phyloP scores from a whole-genome alignment of 1,140 invertebrate species.

The Coboldia fuscipes region DNA sequence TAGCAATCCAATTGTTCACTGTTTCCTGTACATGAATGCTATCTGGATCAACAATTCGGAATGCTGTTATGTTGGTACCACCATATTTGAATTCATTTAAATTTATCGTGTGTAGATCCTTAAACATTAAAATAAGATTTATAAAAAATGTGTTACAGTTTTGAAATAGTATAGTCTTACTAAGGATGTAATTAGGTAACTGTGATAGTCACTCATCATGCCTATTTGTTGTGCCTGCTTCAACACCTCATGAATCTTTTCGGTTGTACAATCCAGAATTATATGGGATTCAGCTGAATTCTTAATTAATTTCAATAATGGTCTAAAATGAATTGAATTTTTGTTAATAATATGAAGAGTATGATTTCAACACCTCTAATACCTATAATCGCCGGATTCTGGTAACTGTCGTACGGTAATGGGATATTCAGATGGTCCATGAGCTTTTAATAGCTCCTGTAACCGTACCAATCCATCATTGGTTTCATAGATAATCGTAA shows the following conservation, averaged over 20 bases:
- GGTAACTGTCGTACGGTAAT: constrained; percentile 60
- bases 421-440: constrained; percentile 60
- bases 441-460: constrained; percentile 79
- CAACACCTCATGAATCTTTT: constrained; percentile 61
- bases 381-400: constrained; percentile 63
- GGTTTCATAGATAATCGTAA: constrained; percentile 89
- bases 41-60: constrained; percentile 61
- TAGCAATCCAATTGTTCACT: constrained; percentile 45
- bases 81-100: constrained; percentile 84
- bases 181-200: constrained; percentile 75
- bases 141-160: background rate
- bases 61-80: constrained; percentile 81
- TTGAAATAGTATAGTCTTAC: constrained; percentile 31
- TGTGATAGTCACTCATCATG: constrained; percentile 86
- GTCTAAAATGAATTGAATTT: constrained; percentile 29
- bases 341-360: background rate
- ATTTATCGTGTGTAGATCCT: constrained; percentile 79
- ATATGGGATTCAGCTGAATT: constrained; percentile 77
- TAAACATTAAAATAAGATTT: background rate
- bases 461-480: constrained; percentile 81
- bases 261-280: constrained; percentile 72
- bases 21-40: constrained; percentile 48
- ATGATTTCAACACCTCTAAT: constrained; percentile 4
- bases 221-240: constrained; percentile 88
- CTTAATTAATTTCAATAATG: constrained; percentile 76